Evolutionary conservation across 2,797 vertebrate species (phyloP).

Genomic region (Clarias platycephalus): DNA sequence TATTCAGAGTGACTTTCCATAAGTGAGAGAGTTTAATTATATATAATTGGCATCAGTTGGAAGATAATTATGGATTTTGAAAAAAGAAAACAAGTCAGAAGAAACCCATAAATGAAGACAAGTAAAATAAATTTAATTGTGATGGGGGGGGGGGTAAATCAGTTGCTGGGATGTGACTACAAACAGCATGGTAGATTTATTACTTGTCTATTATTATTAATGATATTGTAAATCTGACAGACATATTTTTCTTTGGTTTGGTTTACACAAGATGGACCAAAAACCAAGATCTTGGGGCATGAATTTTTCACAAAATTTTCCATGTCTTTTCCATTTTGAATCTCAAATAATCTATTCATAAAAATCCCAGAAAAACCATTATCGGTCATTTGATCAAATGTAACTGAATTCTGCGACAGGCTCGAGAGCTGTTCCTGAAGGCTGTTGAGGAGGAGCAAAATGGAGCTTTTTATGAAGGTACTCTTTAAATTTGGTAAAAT

Average conservation of each 20-base stretch:
- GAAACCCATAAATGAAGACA: not conserved
- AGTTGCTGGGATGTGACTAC: not conserved
- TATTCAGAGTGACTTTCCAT: not conserved
- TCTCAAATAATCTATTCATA: not conserved
- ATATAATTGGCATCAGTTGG: not conserved
- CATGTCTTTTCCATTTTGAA: not conserved
- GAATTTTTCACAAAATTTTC: not conserved
- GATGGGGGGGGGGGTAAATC: too few relatives aligned
- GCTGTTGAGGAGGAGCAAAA: slow-evolving; percentile 94
- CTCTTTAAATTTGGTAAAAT: not conserved
- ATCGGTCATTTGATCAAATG: not conserved
- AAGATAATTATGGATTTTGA: not conserved
- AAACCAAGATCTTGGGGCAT: not conserved
- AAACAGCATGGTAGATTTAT: not conserved
- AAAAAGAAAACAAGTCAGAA: not conserved
- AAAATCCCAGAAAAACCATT: not conserved
- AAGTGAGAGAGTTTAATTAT: not conserved
- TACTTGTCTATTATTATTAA: not conserved
- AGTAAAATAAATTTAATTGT: not conserved
- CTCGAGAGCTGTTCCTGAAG: slow-evolving; percentile 92
- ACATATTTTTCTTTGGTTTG: not conserved
- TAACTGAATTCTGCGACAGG: slow-evolving; percentile 72
- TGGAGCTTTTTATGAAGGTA: slow-evolving; percentile 96
- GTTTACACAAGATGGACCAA: not conserved
- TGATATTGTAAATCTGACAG: not conserved